Evolutionary conservation across 1,140 invertebrate genomes (phyloP).

Genomic region (Apis florea): DNA sequence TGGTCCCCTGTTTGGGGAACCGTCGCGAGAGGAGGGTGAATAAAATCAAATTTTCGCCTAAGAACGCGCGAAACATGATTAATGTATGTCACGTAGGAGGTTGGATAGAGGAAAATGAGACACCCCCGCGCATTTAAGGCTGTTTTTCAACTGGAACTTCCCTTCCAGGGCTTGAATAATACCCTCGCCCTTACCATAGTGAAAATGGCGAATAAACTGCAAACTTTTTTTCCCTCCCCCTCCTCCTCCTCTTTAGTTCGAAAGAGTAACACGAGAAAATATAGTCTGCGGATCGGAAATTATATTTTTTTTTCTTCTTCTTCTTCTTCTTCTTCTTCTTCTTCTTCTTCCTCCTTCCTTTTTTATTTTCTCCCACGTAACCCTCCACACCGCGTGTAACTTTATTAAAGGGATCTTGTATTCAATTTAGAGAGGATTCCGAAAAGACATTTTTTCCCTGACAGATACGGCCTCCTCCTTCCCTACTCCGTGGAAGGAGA

Average conservation of each 20-base stretch:
- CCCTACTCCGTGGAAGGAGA: constrained; percentile 7
- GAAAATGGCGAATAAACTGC: constrained; percentile 32
- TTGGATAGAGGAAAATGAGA: constrained; percentile 55
- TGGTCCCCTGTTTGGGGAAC: constrained; percentile 21
- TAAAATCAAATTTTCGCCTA: constrained; percentile 64
- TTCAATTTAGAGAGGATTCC: constrained; percentile 64
- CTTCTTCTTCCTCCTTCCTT: too few species aligned
- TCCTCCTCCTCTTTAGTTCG: not conserved
- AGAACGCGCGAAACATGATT: constrained; percentile 58
- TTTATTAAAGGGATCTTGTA: constrained; percentile 63
- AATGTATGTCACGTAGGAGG: constrained; percentile 62
- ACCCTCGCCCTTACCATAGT: not conserved
- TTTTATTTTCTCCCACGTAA: not conserved
- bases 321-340: not conserved
- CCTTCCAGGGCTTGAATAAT: constrained; percentile 29
- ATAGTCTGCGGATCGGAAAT: constrained; percentile 41
- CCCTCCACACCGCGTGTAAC: constrained; percentile 27
- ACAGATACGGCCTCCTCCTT: constrained; percentile 18
- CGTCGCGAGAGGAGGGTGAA: constrained; percentile 45
- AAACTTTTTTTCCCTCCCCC: not conserved
- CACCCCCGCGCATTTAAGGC: constrained; percentile 31
- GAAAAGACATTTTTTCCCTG: constrained; percentile 47
- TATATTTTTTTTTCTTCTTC: not conserved
- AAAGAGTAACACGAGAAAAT: constrained; percentile 11
- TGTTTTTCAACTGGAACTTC: constrained; percentile 53